Evolutionary conservation across 23 tunicate genomes (phyloP), one percentile per base, ranked within the genome.

Genomic region (Halocynthia aurantium): DNA sequence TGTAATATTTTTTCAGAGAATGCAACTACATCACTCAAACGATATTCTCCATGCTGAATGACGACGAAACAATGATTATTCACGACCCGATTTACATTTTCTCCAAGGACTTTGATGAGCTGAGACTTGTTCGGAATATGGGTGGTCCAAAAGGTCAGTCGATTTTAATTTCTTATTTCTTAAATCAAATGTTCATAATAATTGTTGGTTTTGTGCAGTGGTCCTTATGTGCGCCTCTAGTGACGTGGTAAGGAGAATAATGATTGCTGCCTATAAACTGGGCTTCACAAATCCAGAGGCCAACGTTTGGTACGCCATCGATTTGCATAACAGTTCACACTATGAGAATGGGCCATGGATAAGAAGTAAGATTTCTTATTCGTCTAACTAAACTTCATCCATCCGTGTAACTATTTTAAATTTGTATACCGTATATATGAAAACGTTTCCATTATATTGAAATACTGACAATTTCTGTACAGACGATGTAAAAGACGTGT

Each of bases 141-240:
- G 70, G 60, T 51, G 61, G 76, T 19, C 91, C 91, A 8, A 67
- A 69, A 57, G 85, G 91, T 81, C 22, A 50, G 70, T 58, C 63
- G 17, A 13, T 58, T 58, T 58, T 13, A 4, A 58, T 58, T 13
- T 13, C 15, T 13, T 4, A 58, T 13, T 58, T 58, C 4, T 58
- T 58, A 2, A 13, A 58, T 13, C 15, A 58, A 58, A 58, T n/a
- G 63, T 2, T 13, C 15, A 58, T 13, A 58, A 58, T 58, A 54
- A 15, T 22, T 10, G 53, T 13, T n/a, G 75, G 56, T 15, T 73
- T 51, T 21, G 66, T 86, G 52, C 40, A 93, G 98, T 75, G 15
- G 98, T 93, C 49, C 69, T 93, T 22, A 86, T 86, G 83, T 93
- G 98, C 62, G 98, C 84, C 50, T 73, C 88, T 15, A 75, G 77